Evolutionary conservation across 2,888 invertebrate species (phyloP).

Genomic region (Listrodromus nycthemerus): DNA sequence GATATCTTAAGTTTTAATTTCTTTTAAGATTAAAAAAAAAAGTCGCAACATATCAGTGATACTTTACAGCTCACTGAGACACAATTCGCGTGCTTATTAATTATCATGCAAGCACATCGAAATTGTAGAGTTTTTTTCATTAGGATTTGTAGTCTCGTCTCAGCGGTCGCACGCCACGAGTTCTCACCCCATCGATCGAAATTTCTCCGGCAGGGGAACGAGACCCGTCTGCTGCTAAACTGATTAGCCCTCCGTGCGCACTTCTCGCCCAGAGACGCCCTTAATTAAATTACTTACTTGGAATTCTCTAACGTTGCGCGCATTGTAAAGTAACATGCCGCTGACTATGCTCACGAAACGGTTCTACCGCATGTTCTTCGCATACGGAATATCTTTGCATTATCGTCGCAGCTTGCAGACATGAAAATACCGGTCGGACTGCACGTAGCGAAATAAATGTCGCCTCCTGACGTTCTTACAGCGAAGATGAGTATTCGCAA

Average conservation of each 20-base stretch:
- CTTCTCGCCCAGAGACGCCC: conserved; percentile 58
- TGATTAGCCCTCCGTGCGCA: conserved; percentile 75
- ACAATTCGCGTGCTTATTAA: not conserved
- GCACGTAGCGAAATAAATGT: not conserved
- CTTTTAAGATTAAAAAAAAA: too few relatives aligned
- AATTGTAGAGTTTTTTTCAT: not conserved
- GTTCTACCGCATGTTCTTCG: not conserved
- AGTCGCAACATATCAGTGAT: too few relatives aligned
- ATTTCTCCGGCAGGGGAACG: conserved; percentile 7
- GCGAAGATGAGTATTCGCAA: too few relatives aligned
- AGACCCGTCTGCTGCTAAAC: conserved; percentile 75
- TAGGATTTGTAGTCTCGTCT: conserved; percentile 3
- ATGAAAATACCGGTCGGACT: not conserved
- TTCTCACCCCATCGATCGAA: conserved; percentile 22
- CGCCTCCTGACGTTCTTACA: too few relatives aligned
- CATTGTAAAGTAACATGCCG: not conserved
- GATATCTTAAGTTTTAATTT: too few relatives aligned
- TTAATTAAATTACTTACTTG: conserved; percentile 79
- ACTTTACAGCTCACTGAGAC: too few relatives aligned
- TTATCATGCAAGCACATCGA: not conserved
- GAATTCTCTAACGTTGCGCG: conserved; percentile 78
- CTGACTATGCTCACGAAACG: not conserved
- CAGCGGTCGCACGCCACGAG: not conserved
- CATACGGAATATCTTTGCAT: not conserved
- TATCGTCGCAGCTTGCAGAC: not conserved